Evolutionary conservation across 2,797 vertebrate genomes (phyloP).

Genomic region (Intellagama lesueurii): DNA sequence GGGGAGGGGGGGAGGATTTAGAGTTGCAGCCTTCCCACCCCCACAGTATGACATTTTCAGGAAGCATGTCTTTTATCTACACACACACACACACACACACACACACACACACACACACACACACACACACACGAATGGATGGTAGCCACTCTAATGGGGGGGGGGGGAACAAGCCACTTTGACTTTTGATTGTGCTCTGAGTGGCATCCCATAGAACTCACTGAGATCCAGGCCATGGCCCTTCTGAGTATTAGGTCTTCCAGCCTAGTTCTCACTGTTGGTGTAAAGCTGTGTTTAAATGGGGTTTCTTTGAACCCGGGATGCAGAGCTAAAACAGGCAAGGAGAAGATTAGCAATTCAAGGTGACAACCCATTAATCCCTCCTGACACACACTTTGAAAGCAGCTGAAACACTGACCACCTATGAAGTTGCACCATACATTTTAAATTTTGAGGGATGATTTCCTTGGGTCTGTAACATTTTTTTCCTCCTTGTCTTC

Average conservation of each 20-base stretch:
- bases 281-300: not conserved
- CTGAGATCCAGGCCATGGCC: not conserved
- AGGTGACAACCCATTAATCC: too few relatives aligned
- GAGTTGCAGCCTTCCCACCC: not conserved
- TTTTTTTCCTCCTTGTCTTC: not conserved
- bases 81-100: too few relatives aligned
- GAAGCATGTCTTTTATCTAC: not conserved
- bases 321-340: too few relatives aligned
- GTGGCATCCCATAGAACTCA: not conserved
- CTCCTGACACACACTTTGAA: too few relatives aligned
- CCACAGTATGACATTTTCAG: not conserved
- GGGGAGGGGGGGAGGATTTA: not conserved
- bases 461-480: not conserved
- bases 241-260: not conserved
- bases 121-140: not conserved
- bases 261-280: not conserved
- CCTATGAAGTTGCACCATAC: not conserved
- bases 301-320: not conserved
- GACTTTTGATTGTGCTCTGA: not conserved
- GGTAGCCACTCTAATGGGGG: not conserved
- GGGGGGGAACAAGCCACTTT: too few relatives aligned
- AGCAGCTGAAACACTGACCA: not conserved
- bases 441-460: not conserved
- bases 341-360: too few relatives aligned
- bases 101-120: too few relatives aligned